Percentiles rank a stretch among this genome's conserved stretches.
Evolutionary conservation across 2,888 invertebrate species (phyloP).

Genomic region (Isotomurus palustris): DNA sequence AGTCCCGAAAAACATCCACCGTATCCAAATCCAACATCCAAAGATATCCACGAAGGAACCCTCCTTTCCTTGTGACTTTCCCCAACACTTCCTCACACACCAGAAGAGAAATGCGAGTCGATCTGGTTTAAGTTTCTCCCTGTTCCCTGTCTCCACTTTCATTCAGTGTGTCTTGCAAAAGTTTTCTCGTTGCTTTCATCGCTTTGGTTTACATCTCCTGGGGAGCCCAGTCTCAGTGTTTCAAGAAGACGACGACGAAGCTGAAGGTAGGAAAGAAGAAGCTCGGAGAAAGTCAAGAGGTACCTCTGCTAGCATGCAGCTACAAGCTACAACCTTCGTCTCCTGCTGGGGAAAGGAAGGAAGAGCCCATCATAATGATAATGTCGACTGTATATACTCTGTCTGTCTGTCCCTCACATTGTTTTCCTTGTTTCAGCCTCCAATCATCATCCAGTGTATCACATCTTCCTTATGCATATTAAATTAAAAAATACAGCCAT

Average conservation of each 20-base stretch:
- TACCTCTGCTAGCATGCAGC: no score
- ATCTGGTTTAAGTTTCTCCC: no score
- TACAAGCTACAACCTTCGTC: no score
- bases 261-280: no score
- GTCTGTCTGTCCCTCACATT: neutral
- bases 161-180: neutral
- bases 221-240: neutral
- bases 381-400: neutral
- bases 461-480: slow-evolving; percentile 16
- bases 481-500: slow-evolving; percentile 9
- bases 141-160: neutral
- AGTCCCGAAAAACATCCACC: no score
- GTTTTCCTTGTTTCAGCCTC: neutral
- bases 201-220: neutral
- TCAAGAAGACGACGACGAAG: neutral
- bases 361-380: neutral
- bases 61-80: no score
- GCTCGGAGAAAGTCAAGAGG: neutral
- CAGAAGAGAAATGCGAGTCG: no score
- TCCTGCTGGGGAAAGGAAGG: no score
- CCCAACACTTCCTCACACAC: neutral
- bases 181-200: slow-evolving; percentile 7
- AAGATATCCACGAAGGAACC: neutral
- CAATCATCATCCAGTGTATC: slow-evolving; percentile 7
- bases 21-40: slow-evolving; percentile 1